These are phyloP conservation scores for Drosophila neocordata DNA, from an alignment of 1,140 invertebrate genomes.

Conservation along the genomic window DNA sequence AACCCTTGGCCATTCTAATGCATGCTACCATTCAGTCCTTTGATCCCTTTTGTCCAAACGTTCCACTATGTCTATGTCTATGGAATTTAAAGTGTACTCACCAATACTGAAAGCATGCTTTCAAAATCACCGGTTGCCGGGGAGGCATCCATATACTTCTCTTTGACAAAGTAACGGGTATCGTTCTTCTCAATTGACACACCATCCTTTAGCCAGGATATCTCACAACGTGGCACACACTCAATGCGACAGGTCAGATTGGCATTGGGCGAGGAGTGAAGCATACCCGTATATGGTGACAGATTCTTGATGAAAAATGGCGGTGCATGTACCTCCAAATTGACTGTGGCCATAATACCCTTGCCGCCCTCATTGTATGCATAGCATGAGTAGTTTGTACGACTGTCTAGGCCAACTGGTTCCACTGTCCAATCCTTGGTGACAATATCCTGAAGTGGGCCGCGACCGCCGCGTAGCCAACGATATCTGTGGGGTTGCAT, in stretches of 20 bases:
- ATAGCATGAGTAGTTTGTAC: conserved; percentile 93
- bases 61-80: background rate
- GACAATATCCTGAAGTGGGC: conserved; percentile 88
- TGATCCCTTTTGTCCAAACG: background rate
- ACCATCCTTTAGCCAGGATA: conserved; percentile 92
- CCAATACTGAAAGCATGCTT: conserved; percentile 91
- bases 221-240: conserved; percentile 92
- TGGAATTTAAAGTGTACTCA: conserved; percentile 77
- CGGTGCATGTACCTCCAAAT: conserved; percentile 92
- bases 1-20: background rate
- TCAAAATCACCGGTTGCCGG: conserved; percentile 92
- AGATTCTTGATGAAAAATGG: conserved; percentile 93
- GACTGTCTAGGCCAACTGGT: conserved; percentile 90
- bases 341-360: conserved; percentile 88
- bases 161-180: conserved; percentile 88
- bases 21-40: background rate
- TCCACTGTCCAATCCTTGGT: conserved; percentile 90
- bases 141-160: conserved; percentile 87
- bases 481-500: conserved; percentile 85
- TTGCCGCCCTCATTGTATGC: conserved; percentile 92
- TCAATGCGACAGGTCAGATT: conserved; percentile 94
- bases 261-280: conserved; percentile 87
- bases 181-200: conserved; percentile 85
- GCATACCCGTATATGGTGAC: conserved; percentile 90
- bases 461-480: conserved; percentile 89